Evolutionary conservation across 2,113 vertebrate genomes (phyloP).

Genomic region (Coptodon rendalli): DNA sequence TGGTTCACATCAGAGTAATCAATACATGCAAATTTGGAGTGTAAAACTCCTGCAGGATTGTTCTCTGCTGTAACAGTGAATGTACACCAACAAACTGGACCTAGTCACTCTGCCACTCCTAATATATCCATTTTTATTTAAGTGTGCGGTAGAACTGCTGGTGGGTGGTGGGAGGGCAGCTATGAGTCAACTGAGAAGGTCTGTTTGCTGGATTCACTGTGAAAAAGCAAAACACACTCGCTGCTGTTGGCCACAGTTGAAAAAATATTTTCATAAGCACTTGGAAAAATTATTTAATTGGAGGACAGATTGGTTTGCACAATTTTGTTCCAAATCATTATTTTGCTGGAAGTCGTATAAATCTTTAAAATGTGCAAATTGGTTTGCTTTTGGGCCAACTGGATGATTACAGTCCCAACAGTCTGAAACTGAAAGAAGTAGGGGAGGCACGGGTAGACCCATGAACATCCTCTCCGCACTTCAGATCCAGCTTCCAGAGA

Average conservation of each 20-base stretch:
- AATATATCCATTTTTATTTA: constrained; percentile 28
- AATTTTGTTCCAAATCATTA: constrained; percentile 40
- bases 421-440: neutral
- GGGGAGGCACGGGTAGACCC: neutral
- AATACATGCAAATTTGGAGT: constrained; percentile 65
- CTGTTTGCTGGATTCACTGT: neutral
- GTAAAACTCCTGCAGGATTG: constrained; percentile 51
- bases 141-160: neutral
- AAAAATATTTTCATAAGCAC: neutral
- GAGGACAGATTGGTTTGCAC: constrained; percentile 21
- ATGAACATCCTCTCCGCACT: neutral
- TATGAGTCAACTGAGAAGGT: neutral
- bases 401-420: neutral
- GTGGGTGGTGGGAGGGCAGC: neutral
- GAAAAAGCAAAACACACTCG: neutral
- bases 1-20: constrained; percentile 49
- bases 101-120: constrained; percentile 1
- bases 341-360: constrained; percentile 26
- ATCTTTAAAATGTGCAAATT: constrained; percentile 36
- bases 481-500: neutral
- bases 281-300: neutral
- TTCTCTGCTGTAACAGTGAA: neutral
- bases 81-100: neutral
- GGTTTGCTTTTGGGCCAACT: constrained; percentile 13
- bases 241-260: neutral